Base-by-base conservation (phyloP, 2,888 invertebrate genomes). In the Brenthis hecate region DNA sequence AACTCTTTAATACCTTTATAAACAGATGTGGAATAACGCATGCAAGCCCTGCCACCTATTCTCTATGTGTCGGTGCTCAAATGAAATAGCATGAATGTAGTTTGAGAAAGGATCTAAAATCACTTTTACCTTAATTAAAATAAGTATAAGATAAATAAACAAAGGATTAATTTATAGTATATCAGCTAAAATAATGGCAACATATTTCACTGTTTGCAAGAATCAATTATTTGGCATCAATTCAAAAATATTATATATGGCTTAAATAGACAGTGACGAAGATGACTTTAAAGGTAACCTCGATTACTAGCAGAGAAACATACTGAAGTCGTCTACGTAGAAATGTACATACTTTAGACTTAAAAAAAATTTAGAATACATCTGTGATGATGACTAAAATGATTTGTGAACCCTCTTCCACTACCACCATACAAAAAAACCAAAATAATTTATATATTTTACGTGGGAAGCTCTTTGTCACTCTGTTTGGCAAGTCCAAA, bases 381-480 rank as follows among this genome's bases (percentile, higher is more conserved):
- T 50, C 55, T 48, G 48, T 55, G 8, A 36, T 62, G 53, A 54
- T 43, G 8, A 14, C 13, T 43, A n/a, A 53, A 61, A 66, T 66
- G 61, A 61, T 54, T 19, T 3, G 60, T 66, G 66, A 66, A 50
- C 61, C 66, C 54, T 6, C 50, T 48, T 60, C 61, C 67, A 61
- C 69, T 65, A 57, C 67, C 67, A 67, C 69, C 62, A 72, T 56
- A 65, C 48, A 53, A 57, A 69, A 74, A 72, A 72, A 64, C 67
- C 69, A 48, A 68, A 56, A 63, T 66, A 73, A 56, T 71, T 66
- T 60, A 58, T 62, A 50, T 57, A 36, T 61, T 50, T 60, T 91
- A 92, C 91, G 84, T 88, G 76, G 87, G 85, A 75, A 85, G 74
- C 77, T 87, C 84, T 70, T 80, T 82, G 72, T 86, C 85, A 68